Base-by-base conservation (phyloP, 2,113 vertebrate species). In the Lepus americanus region DNA sequence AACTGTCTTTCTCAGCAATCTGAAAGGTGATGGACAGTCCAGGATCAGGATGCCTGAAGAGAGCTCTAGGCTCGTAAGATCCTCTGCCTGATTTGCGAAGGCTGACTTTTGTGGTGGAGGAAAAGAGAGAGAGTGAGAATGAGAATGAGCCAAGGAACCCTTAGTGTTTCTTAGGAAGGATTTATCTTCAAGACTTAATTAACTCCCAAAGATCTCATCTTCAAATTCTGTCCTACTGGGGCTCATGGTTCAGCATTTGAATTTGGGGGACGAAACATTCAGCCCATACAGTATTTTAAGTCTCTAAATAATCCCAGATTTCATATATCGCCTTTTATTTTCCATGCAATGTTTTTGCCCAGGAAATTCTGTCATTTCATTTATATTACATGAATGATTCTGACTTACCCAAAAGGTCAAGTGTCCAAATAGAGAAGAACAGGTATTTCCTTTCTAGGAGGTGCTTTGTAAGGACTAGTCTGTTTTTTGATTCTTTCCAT, bases 321-420 rank as follows among this genome's bases (percentile, higher is more conserved):
- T 61, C 22, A 9, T 5, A 29, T 16, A 7, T 7, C 22, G 74
- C 36, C 22, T 90, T 86, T 90, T 55, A 72, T 64, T 95, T 89
- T 69, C n/a, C 16, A 29, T 79, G 11, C 49, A 81, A 49, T 67
- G n/a, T 90, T 23, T 87, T 3, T 66, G 39, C 70, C 64, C 6
- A 53, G 74, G 33, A 90, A 67, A 49, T 84, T 23, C 11, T 36
- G 14, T 73, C 27, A 19, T 19, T 19, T 44, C 44, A 44, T 72
- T 49, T 74, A 6, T 76, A 92, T 73, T 88, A 61, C 70, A 94
- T 39, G n/a, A 76, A 25, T 39, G 8, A 74, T 84, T 76, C 79
- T 72, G 17, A 69, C n/a, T 87, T 89, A 79, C 73, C 5, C 22
- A 85, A 94, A 80, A 94, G 33, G 14, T 31, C 0, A 94, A 17